phyloP scores from a whole-genome alignment of 2,888 invertebrate genomes.

The Dolichopus griseipennis region DNA sequence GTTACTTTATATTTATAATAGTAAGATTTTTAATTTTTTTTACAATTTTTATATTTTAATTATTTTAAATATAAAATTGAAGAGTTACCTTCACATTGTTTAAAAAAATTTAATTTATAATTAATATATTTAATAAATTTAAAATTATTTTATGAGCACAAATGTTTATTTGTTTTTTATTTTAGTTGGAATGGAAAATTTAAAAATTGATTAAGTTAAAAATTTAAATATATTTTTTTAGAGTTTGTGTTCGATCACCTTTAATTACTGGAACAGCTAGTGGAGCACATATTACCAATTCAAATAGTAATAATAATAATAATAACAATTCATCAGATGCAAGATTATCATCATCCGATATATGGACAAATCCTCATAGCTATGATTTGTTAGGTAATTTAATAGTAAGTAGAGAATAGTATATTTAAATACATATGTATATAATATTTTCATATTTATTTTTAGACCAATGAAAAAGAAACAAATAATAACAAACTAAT shows the following conservation, averaged over 20 bases:
- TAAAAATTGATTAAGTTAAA: background rate
- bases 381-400: conserved; percentile 24
- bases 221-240: conserved; percentile 36
- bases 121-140: too few species aligned
- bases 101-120: too few species aligned
- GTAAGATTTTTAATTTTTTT: too few species aligned
- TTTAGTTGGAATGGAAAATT: too few species aligned
- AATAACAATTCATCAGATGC: conserved; percentile 35
- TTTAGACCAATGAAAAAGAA: background rate
- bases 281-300: background rate
- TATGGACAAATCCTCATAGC: conserved; percentile 63
- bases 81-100: too few species aligned
- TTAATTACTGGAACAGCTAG: conserved; percentile 64
- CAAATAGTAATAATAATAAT: background rate
- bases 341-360: conserved; percentile 45
- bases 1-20: too few species aligned
- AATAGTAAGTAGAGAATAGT: too few species aligned
- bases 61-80: too few species aligned
- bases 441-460: background rate
- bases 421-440: too few species aligned
- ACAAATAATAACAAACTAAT: background rate
- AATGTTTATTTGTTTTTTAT: too few species aligned
- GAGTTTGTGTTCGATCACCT: conserved; percentile 74
- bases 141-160: too few species aligned
- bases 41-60: too few species aligned